Base-by-base conservation (phyloP, 2,113 vertebrate genomes). In the Procavia capensis region DNA sequence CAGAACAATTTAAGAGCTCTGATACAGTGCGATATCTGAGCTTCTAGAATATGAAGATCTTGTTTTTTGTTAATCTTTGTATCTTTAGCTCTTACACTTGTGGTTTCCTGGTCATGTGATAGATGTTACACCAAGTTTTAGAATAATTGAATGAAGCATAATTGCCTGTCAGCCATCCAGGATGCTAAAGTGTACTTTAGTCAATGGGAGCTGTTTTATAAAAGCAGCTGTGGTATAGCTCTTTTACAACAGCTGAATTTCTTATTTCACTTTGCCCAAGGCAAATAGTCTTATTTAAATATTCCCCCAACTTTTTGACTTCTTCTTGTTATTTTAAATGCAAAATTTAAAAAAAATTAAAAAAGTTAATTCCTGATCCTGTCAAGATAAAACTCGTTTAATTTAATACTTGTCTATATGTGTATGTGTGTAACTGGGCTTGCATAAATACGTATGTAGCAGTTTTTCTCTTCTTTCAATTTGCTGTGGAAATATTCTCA, bases 311-410 rank as follows among this genome's bases (percentile, higher is more conserved):
- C 68, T 70, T 81, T 3, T 64, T 79, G 63, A 20, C 25, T 90
- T 54, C 22, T 94, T 68, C 84, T 84, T 79, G 34, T 90, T 85
- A 75, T 90, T 91, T 16, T 85, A 85, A 86, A 85, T 68, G 7
- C 11, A 93, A 5, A 72, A 85, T 74, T 72, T 80, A 59, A 91
- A 78, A 88, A 88, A 94, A 85, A 75, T 72, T 80, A 59, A 91
- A 78, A 88, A 88, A 94, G 36, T 94, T 88, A 61, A 76, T 92
- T 93, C 92, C 34, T 81, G 20, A 36, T 54, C 45, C 91, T 59
- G 3, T 79, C 27, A 84, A 61, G 66, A 88, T 88, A 91, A 96
- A 87, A 64, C 27, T 90, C 43, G 82, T 88, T 86, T 79, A 41
- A 80, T 93, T 95, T 86, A 87, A 27, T 29, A 75, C 17, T 54